Base-by-base conservation (phyloP, 2,797 vertebrate genomes). In the Channa striata region DNA sequence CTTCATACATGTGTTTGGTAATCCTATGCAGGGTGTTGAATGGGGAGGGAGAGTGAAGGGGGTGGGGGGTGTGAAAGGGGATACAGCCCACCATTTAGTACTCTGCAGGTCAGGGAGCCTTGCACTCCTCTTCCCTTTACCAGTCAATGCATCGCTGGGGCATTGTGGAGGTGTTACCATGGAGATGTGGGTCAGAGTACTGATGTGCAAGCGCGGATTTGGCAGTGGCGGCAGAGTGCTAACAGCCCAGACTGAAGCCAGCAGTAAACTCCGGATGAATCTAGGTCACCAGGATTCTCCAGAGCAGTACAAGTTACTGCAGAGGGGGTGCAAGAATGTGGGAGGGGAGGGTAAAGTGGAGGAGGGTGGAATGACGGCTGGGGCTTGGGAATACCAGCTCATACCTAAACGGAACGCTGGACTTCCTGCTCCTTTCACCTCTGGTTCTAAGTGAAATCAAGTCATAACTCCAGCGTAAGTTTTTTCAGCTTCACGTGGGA, bases 281-380 rank as follows among this genome's bases (percentile, higher is more conserved):
- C 89, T 96, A 93, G 96, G 96, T 96, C 96, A 96, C 80, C 74
- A 68, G 94, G 94, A 94, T 94, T 88, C 93, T 95, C 91, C 91
- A 82, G 87, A 91, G 92, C 90, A 86, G 92, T 64, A 64, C 67
- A 78, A 86, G 78, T 72, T 58, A 57, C 74, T 68, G 67, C 25
- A 46, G 42, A 40, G 50, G 40, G 68, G 46, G 50, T 54, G 36
- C 6, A 5, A 65, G 30, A 44, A 23, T 57, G n/a, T 37, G 56
- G 36, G 8, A 25, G 33, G 0, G 13, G 5, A n/a, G 16, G 56
- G 19, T 6, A 21, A 46, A 21, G 21, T 58, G 13, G 40, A 14
- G 4, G 17, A 5, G 10, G 16, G 8, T 46, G 11, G 6, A 19
- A 9, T 46, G 36, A 30, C 0, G 13, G 33, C 10, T 7, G 14